Base-by-base conservation (phyloP, 2,113 vertebrate genomes). In the Helogale parvula region DNA sequence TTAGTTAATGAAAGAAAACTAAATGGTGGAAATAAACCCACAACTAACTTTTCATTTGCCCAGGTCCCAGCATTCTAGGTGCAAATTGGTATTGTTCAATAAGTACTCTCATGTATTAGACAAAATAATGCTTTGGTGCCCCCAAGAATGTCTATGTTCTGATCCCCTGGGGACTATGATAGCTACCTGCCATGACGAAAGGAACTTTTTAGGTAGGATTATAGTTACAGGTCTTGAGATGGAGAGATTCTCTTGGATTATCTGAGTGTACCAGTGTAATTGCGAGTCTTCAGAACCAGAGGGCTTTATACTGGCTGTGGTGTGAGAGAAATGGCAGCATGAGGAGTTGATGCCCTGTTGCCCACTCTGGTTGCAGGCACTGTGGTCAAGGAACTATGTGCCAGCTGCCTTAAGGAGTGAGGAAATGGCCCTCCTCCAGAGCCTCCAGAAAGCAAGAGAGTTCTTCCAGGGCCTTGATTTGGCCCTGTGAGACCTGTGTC, bases 91-190 rank as follows among this genome's bases (percentile, higher is more conserved):
- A 84, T 57, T 66, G 9, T 93, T 81, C 35, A 85, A 54, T 31
- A 72, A 47, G 21, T 71, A 3, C 33, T 60, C 29, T 74, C 84
- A 21, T 41, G 19, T 47, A 47, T 47, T 1, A 83, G 63, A 54
- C 11, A 66, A 45, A 69, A 69, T 25, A 33, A 35, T 83, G 41
- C 16, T 14, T 3, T 1, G 0, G 1, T 21, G 12, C 7, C 13
- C 2, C 4, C n/a, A 3, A 33, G n/a, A 3, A 13, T n/a, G 27
- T 69, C 81, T 41, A 3, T 2, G 11, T 1, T 7, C 35, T n/a
- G 7, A 29, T 52, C 31, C 23, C 31, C 8, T 7, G 41, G 79
- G 60, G 9, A 25, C 52, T 47, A 35, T 14, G 16, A 79, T 14
- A 76, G 50, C 57, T 63, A 50, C 52, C 31, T 77, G 69, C 33